Conservation (phyloP, 2,888 invertebrate species). For the Hipparchia sbordonii region DNA sequence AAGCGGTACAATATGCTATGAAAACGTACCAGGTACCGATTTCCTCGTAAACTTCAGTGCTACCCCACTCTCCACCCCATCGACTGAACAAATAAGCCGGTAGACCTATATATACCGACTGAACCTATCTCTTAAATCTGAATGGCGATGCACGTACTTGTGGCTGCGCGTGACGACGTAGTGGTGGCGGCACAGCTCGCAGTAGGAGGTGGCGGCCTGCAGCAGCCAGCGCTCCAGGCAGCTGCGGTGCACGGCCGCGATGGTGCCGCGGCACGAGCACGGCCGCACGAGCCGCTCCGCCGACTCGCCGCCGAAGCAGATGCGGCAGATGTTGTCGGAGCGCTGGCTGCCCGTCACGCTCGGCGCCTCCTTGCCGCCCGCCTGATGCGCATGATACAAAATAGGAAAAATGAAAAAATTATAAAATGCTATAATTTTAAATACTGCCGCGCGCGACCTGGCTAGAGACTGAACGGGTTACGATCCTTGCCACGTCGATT, state of each 20-base stretch:
- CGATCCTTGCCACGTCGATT: too few species aligned
- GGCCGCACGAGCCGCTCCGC: conserved; percentile 75
- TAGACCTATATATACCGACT: too few species aligned
- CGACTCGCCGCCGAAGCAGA: conserved; percentile 77
- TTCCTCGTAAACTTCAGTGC: too few species aligned
- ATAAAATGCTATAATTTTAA: too few species aligned
- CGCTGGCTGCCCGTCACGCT: conserved; percentile 58
- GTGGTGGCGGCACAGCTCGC: conserved; percentile 77
- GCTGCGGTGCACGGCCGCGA: conserved; percentile 75
- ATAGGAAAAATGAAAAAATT: too few species aligned
- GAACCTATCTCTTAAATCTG: background rate
- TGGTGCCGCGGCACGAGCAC: conserved; percentile 75
- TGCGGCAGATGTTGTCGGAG: conserved; percentile 74
- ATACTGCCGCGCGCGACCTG: too few species aligned
- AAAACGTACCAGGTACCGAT: too few species aligned
- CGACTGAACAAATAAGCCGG: too few species aligned
- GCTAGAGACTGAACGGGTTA: too few species aligned
- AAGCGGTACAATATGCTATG: too few species aligned
- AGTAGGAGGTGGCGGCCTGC: conserved; percentile 75
- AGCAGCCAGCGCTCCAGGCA: conserved; percentile 79
- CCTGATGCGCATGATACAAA: background rate
- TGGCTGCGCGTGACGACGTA: conserved; percentile 74
- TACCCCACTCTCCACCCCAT: too few species aligned
- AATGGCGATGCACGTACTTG: conserved; percentile 48
- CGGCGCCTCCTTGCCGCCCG: conserved; percentile 55